Percentiles rank a stretch among this genome's conserved stretches.
phyloP scores from a whole-genome alignment of 2,888 invertebrate genomes.

The Leptinotarsa rubiginosa region DNA sequence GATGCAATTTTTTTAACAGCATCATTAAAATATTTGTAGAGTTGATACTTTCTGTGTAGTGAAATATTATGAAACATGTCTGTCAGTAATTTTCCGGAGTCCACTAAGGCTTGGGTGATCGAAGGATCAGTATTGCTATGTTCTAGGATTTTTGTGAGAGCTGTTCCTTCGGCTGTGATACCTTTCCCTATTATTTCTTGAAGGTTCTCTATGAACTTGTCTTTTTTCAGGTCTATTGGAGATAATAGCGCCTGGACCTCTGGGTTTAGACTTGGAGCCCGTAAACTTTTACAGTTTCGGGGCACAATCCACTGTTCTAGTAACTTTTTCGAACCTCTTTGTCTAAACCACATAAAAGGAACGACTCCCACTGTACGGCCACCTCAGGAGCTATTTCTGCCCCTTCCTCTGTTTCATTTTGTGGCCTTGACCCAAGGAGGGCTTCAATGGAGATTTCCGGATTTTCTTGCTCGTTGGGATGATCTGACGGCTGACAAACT shows the following conservation, averaged over 20 bases:
- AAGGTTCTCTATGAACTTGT: not conserved
- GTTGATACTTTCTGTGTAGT: not conserved
- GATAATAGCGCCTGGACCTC: not conserved
- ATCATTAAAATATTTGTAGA: not conserved
- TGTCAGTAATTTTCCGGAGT: not conserved
- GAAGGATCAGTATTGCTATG: not conserved
- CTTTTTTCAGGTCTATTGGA: not conserved
- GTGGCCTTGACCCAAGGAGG: too few relatives aligned
- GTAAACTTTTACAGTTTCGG: not conserved
- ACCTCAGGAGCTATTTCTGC: too few relatives aligned
- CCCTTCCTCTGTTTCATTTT: too few relatives aligned
- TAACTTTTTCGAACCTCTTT: not conserved
- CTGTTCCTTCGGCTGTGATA: not conserved
- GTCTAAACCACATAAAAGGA: not conserved
- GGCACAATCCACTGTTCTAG: not conserved
- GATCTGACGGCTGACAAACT: too few relatives aligned
- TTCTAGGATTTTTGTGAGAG: not conserved
- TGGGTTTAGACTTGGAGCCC: not conserved
- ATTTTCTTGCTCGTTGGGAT: too few relatives aligned
- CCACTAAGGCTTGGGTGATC: not conserved
- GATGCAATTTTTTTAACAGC: not conserved
- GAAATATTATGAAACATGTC: not conserved
- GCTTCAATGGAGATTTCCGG: too few relatives aligned
- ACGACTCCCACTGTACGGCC: too few relatives aligned
- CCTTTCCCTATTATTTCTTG: not conserved